Evolutionary conservation across 2,113 vertebrate species (phyloP), one percentile per base, ranked within the genome.

Genomic region (Herpetotheres cachinnans): DNA sequence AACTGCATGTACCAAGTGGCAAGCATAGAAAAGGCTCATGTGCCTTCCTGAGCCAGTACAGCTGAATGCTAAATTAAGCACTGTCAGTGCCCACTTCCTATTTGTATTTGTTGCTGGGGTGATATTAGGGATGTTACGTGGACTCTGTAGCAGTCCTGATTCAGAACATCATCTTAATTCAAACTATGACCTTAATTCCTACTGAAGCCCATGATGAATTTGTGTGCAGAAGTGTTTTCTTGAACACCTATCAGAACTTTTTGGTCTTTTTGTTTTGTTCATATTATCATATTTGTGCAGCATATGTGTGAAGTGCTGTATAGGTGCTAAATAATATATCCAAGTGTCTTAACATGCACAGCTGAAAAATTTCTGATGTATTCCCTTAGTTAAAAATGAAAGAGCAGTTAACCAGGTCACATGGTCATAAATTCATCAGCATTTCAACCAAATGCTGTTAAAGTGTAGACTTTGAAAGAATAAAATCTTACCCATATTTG

Each of bases 1-100:
- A 9, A 72, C 58, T 65, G 5, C 0, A 0, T 10, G 8, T 18
- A 34, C 7, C 27, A 46, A 44, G 7, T 6, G 17, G n/a, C 27
- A 86, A 29, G 34, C 19, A n/a, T 34, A 49, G 44, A 47, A 90
- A 42, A 69, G 30, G 25, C 32, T 87, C 61, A 25, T 0, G 0
- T 69, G 54, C 27, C 38, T 69, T 85, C 40, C 34, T 7, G 20
- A 85, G 27, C 73, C 44, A 72, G 6, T 25, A 87, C 40, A 84
- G 69, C 18, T 52, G 54, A 82, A 38, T 52, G 55, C n/a, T 90
- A 59, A 79, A 84, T 63, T 62, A 67, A 84, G 29, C n/a, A 22
- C 13, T 40, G 22, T 40, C 34, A 70, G 11, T 58, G 38, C 46
- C n/a, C 26, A 30, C 26, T 78, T 90, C 52, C 40, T 80, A 9